Evolutionary conservation across 2,113 vertebrate species (phyloP).

Genomic region (Suncus etruscus): DNA sequence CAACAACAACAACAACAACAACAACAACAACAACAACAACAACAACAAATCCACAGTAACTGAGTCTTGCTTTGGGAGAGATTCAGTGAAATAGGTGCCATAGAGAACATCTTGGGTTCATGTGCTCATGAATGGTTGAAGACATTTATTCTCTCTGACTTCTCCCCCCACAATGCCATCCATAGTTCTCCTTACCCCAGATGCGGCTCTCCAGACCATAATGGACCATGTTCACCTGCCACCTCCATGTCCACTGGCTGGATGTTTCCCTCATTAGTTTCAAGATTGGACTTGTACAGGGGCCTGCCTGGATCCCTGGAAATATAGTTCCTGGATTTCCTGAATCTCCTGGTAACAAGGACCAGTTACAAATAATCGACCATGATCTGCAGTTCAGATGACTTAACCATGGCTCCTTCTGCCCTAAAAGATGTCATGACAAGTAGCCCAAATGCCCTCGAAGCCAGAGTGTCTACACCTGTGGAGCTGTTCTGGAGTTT

Average conservation of each 20-base stretch:
- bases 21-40: background rate
- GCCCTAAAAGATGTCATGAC: background rate
- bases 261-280: background rate
- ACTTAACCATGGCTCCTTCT: conserved; percentile 17
- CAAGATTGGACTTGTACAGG: background rate
- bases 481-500: background rate
- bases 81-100: conserved; percentile 80
- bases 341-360: background rate
- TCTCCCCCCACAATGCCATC: conserved; percentile 64
- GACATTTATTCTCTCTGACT: conserved; percentile 52
- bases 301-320: background rate
- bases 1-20: too few relatives aligned
- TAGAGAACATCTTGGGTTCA: conserved; percentile 54
- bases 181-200: conserved; percentile 53
- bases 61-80: conserved; percentile 64
- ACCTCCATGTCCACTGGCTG: conserved; percentile 65
- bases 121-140: conserved; percentile 52
- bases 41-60: conserved; percentile 1
- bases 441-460: background rate
- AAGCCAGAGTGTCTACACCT: conserved; percentile 2
- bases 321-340: background rate
- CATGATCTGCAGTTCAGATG: conserved; percentile 23
- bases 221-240: conserved; percentile 78
- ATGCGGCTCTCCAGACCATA: conserved; percentile 54
- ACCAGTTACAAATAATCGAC: conserved; percentile 7